Evolutionary conservation across 1,140 invertebrate genomes (phyloP).

Genomic region (Lordiphosa collinella): DNA sequence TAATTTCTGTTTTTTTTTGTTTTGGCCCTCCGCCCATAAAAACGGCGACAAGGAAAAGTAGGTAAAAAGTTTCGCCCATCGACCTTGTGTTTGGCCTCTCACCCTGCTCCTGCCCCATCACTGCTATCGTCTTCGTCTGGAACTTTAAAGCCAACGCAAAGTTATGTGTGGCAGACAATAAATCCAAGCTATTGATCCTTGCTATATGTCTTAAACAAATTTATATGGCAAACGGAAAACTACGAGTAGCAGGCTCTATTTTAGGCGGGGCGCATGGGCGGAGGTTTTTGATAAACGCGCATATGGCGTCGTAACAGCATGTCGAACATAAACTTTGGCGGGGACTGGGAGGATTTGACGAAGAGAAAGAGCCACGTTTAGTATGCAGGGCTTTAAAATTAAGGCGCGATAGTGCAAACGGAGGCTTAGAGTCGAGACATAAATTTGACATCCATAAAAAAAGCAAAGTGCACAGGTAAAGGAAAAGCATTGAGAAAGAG

Average conservation of each 20-base stretch:
- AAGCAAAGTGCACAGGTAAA: no score
- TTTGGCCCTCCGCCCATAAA: conserved; percentile 52
- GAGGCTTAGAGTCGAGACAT: conserved; percentile 48
- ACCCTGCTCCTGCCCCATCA: no score
- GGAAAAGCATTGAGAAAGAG: no score
- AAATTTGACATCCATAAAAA: conserved; percentile 27
- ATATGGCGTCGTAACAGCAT: conserved; percentile 70
- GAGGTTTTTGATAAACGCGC: conserved; percentile 62
- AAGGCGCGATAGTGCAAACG: conserved; percentile 53
- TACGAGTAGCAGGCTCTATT: conserved; percentile 36
- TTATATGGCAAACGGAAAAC: conserved; percentile 72
- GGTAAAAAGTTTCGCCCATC: conserved; percentile 60
- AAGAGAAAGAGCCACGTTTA: conserved; percentile 26
- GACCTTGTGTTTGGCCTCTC: conserved; percentile 45
- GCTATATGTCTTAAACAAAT: conserved; percentile 75
- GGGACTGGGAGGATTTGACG: conserved; percentile 36
- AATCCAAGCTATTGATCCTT: conserved; percentile 72
- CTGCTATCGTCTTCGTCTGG: conserved; percentile 28
- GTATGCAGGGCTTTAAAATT: conserved; percentile 63
- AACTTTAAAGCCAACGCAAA: conserved; percentile 67
- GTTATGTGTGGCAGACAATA: conserved; percentile 70
- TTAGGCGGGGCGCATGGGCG: conserved; percentile 6
- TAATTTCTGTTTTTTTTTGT: conserved; percentile 48
- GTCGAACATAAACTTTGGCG: conserved; percentile 70
- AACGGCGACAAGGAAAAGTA: conserved; percentile 60